Conservation (phyloP, 2,113 vertebrate species). For the Hippoglossus stenolepis region DNA sequence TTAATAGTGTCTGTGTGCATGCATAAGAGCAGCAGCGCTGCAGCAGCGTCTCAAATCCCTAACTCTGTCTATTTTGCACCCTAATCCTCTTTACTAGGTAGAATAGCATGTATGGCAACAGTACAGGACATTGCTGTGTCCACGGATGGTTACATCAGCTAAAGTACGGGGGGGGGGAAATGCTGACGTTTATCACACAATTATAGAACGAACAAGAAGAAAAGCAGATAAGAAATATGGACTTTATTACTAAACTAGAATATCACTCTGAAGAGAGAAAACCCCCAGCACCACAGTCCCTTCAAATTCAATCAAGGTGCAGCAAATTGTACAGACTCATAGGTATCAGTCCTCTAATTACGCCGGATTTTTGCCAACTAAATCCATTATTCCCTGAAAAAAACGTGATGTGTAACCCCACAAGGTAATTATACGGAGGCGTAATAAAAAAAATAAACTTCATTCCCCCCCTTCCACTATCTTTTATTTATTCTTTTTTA, state of each 20-base stretch:
- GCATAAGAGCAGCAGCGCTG: constrained; percentile 44
- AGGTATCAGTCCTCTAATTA: no score
- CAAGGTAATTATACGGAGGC: background rate
- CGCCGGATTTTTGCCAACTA: no score
- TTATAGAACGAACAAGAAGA: background rate
- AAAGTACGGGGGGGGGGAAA: background rate
- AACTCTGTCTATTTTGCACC: constrained; percentile 47
- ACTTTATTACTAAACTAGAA: background rate
- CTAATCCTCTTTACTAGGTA: constrained; percentile 63
- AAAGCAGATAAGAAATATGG: background rate
- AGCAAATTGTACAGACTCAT: no score
- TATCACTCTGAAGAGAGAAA: no score
- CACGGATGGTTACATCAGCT: constrained; percentile 29
- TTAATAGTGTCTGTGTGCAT: constrained; percentile 64
- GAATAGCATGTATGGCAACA: constrained; percentile 47
- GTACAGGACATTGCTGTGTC: constrained; percentile 36
- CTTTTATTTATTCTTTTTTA: constrained; percentile 17
- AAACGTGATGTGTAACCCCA: no score
- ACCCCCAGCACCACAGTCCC: background rate
- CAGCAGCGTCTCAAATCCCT: constrained; percentile 48
- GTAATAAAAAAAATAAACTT: no score
- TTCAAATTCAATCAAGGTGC: background rate
- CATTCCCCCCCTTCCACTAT: no score
- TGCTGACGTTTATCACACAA: constrained; percentile 3
- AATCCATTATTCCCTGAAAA: no score